Evolutionary conservation across 1,140 invertebrate genomes (phyloP), one percentile per base, ranked within the genome.

Genomic region (Dysdera silvatica): DNA sequence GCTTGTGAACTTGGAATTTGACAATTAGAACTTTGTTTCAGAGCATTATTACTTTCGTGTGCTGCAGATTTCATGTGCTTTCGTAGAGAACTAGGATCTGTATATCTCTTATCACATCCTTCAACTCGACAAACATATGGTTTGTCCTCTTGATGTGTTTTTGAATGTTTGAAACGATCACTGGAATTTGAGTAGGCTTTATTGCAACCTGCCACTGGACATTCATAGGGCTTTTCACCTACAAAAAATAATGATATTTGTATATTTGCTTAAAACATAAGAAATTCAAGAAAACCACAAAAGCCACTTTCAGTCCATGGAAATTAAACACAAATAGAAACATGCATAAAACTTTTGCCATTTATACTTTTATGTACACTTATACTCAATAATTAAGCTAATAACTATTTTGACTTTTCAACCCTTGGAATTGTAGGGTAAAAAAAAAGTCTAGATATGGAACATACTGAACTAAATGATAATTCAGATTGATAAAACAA

Each of bases 141-240:
- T 80, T 93, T 91, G 86, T 92, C 91, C 74, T 97, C 92, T 70
- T 91, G 88, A 79, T 98, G 95, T 6, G 94, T 97, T 67, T 93
- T 80, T 77, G 96, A 93, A 79, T 98, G 95, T 79, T 98, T 98
- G 1, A 94, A 92, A 52, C 95, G 79, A 75, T 98, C 94, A 1
- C 91, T 95, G 64, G 92, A 95, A 78, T 98, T 98, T 69, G 90
- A 95, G 78, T 97, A 98, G 16, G 92, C 91, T 76, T 96, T 96
- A 23, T 82, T 77, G 73, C 94, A 98, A 35, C 85, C 85, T 33
- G 47, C 35, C 28, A 58, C 55, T 12, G 65, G 62, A 53, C 69
- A 71, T 29, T 53, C 35, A 74, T 93, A 93, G 0, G 90, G 90
- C 41, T 88, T 76, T 74, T 92, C 89, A 0, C 69, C 69, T 35